phyloP scores from a whole-genome alignment of 2,113 vertebrate species.

The Rhizomys pruinosus region DNA sequence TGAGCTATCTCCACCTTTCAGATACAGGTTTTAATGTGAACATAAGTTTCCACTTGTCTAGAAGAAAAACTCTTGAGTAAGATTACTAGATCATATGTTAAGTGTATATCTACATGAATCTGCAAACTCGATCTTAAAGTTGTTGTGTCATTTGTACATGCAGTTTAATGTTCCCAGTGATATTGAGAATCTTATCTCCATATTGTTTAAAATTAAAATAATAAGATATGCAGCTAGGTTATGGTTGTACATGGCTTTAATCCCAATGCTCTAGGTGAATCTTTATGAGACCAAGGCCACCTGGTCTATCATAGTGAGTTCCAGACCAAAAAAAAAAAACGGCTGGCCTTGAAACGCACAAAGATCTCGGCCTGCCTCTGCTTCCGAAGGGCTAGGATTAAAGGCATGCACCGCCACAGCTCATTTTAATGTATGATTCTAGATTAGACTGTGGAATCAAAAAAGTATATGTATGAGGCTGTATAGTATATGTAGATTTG shows the following conservation, averaged over 20 bases:
- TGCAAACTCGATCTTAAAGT: not conserved
- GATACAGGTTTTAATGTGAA: too few relatives aligned
- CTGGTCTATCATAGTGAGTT: too few relatives aligned
- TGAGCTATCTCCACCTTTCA: not conserved
- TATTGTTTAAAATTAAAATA: conserved; percentile 12
- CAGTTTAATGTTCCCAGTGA: not conserved
- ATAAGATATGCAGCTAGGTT: too few relatives aligned
- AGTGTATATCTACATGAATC: not conserved
- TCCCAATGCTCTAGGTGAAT: too few relatives aligned
- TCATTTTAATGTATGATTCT: not conserved
- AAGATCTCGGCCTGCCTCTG: too few relatives aligned
- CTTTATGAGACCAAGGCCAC: too few relatives aligned
- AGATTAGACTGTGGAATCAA: not conserved
- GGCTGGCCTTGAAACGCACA: too few relatives aligned
- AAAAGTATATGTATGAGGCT: not conserved
- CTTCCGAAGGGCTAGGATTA: too few relatives aligned
- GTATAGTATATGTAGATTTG: too few relatives aligned
- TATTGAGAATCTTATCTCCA: not conserved
- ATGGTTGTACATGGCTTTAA: too few relatives aligned
- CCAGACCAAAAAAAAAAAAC: too few relatives aligned
- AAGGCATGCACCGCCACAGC: too few relatives aligned
- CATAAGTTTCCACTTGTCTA: conserved; percentile 8
- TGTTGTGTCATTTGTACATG: not conserved
- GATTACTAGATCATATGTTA: not conserved
- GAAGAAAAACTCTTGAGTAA: not conserved